Percentiles rank a stretch among this genome's conserved stretches.
These are phyloP conservation scores for Aphis gossypii DNA, from an alignment of 1,140 invertebrate species.

Conservation along the genomic window DNA sequence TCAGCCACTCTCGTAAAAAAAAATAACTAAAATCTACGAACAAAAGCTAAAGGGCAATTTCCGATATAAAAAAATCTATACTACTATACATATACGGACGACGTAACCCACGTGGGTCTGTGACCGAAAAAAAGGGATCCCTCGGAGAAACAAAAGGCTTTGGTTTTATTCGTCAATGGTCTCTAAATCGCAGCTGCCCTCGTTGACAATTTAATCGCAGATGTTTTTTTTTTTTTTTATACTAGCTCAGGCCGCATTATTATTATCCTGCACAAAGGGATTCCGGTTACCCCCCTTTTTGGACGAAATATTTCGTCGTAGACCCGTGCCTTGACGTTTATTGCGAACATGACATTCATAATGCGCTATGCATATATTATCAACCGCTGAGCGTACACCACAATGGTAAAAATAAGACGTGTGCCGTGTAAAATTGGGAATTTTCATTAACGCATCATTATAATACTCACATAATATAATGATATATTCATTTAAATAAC, in stretches of 20 bases:
- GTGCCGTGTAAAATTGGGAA: not conserved
- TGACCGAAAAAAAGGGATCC: conserved; percentile 27
- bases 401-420: not conserved
- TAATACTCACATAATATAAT: not conserved
- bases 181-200: conserved; percentile 57
- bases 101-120: not conserved
- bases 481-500: not conserved
- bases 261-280: conserved; percentile 49
- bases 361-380: conserved; percentile 30
- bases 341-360: conserved; percentile 44
- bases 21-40: not conserved
- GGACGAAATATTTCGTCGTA: conserved; percentile 40
- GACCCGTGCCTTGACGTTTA: conserved; percentile 51
- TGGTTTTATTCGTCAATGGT: conserved; percentile 47
- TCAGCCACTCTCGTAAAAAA: not conserved
- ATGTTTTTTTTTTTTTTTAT: conserved; percentile 52
- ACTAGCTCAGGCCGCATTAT: conserved; percentile 52
- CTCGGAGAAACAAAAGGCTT: conserved; percentile 52
- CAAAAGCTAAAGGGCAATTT: not conserved
- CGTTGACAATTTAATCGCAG: conserved; percentile 58
- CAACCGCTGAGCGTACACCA: not conserved
- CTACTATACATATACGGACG: not conserved
- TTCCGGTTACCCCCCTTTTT: conserved; percentile 53
- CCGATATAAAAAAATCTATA: conserved; percentile 19
- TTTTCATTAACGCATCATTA: not conserved